A percentile compares a stretch with the other conserved stretches of the same genome.
These are phyloP conservation scores for Synanthedon myopaeformis DNA, from an alignment of 2,888 invertebrate species.

Conservation along the genomic window DNA sequence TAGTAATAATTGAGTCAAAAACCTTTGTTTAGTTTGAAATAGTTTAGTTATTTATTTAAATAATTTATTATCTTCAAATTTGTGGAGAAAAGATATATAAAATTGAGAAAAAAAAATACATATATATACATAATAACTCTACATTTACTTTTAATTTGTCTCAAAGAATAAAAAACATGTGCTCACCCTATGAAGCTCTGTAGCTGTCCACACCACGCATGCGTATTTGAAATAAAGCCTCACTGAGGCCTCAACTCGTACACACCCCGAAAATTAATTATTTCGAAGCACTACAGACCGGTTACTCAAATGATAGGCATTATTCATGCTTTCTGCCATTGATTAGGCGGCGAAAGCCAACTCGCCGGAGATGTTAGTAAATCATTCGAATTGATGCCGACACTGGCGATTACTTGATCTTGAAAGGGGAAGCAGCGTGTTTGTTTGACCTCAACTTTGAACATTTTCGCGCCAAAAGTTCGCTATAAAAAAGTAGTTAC, in stretches of 20 bases:
- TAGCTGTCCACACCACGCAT: constrained; percentile 34
- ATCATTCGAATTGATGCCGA: not conserved
- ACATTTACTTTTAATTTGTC: no score
- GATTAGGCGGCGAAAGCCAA: constrained; percentile 25
- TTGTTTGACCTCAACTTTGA: no score
- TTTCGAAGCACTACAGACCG: constrained; percentile 38
- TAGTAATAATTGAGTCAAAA: no score
- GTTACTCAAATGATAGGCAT: constrained; percentile 33
- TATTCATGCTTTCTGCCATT: constrained; percentile 33
- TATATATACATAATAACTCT: no score
- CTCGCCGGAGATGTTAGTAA: constrained; percentile 11
- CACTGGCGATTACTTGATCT: not conserved
- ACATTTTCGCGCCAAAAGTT: no score
- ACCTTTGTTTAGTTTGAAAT: no score
- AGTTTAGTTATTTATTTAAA: no score
- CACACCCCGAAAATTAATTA: constrained; percentile 61
- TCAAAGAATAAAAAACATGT: constrained; percentile 5
- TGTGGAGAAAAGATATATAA: no score
- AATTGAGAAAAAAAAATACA: no score
- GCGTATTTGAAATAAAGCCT: constrained; percentile 34
- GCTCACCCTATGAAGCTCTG: constrained; percentile 38
- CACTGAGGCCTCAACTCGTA: constrained; percentile 35
- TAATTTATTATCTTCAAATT: no score
- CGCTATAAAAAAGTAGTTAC: no score
- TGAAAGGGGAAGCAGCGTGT: not conserved